These are phyloP conservation scores for Spatula versicolor DNA, from an alignment of 2,797 vertebrate genomes.

Conservation along the genomic window DNA sequence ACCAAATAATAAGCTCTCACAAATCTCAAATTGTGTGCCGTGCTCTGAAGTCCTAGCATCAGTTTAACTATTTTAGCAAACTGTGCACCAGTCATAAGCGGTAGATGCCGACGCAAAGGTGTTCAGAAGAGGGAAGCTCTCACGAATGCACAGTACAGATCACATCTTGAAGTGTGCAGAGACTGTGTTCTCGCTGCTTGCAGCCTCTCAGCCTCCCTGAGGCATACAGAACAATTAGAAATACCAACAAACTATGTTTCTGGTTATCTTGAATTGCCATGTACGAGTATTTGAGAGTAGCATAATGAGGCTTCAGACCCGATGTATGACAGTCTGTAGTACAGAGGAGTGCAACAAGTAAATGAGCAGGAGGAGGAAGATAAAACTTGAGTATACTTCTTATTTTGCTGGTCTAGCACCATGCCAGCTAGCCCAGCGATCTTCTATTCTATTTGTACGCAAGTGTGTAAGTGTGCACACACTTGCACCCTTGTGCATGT, in stretches of 20 bases:
- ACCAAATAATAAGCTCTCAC: background rate
- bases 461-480: rapidly evolving
- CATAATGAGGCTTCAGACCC: background rate
- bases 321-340: background rate
- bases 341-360: background rate
- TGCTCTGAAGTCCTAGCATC: background rate
- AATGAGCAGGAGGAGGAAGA: background rate
- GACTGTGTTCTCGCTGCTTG: background rate
- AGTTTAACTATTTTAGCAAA: background rate
- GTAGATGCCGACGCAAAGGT: background rate
- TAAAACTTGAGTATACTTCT: background rate
- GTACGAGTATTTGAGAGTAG: background rate
- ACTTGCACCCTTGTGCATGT: background rate
- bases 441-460: background rate
- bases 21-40: background rate
- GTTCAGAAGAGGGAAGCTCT: background rate
- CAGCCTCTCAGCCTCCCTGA: background rate
- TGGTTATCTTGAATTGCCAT: background rate
- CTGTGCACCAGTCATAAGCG: background rate
- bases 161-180: background rate
- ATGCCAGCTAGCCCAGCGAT: background rate
- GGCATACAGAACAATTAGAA: background rate
- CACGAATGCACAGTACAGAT: rapidly evolving
- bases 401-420: background rate
- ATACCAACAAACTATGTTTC: background rate